These are phyloP conservation scores for Propithecus coquereli DNA, from an alignment of 2,113 vertebrate genomes.

Conservation along the genomic window DNA sequence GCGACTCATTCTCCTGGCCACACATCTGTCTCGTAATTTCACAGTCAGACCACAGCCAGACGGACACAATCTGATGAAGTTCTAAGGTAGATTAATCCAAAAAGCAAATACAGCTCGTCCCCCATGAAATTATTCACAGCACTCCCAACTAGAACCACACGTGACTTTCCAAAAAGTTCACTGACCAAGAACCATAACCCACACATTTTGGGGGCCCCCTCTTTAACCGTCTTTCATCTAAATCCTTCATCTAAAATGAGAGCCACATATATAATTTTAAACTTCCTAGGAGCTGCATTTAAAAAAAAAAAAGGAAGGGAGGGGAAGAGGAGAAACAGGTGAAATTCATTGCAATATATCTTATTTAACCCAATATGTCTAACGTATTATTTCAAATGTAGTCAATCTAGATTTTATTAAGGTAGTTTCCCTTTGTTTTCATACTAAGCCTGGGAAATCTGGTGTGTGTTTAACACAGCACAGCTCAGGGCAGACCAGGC, in stretches of 20 bases:
- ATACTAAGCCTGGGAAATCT: background rate
- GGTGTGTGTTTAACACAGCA: no score
- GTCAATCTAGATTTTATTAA: background rate
- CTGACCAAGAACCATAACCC: background rate
- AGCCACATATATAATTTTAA: background rate
- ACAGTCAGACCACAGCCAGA: background rate
- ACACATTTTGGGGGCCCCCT: background rate
- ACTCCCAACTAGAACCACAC: background rate
- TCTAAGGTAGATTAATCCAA: background rate
- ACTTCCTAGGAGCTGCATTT: background rate
- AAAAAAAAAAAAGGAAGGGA: background rate
- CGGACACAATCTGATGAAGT: background rate
- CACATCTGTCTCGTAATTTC: background rate
- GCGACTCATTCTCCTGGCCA: background rate
- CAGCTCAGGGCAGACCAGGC: background rate
- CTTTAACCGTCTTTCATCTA: background rate
- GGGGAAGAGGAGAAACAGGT: background rate
- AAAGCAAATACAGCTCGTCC: background rate
- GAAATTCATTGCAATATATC: background rate
- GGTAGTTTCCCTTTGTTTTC: background rate
- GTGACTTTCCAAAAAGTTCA: background rate
- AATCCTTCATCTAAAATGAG: background rate
- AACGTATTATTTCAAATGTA: background rate
- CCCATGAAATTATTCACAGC: rapidly evolving
- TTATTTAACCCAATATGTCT: background rate